Evolutionary conservation across 2,113 vertebrate genomes (phyloP).

Genomic region (Vulpes vulpes): DNA sequence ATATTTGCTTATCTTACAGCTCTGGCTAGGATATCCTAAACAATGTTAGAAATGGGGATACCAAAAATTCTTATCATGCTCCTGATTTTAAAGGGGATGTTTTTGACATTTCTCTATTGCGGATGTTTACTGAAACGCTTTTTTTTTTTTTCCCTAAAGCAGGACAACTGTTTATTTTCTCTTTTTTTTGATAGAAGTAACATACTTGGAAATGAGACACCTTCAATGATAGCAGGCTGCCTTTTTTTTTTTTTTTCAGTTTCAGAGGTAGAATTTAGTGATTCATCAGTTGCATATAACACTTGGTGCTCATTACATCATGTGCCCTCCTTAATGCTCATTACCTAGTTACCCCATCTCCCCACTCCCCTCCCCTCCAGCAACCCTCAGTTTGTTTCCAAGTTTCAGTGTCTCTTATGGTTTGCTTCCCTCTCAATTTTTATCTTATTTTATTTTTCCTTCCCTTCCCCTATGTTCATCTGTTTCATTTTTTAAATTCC

Average conservation of each 20-base stretch:
- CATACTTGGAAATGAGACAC: conserved; percentile 19
- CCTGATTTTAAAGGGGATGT: neutral
- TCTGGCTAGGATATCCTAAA: neutral
- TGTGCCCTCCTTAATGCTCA: too few relatives aligned
- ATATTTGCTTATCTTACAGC: neutral
- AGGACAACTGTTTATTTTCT: neutral
- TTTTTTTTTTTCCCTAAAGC: neutral
- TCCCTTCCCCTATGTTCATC: neutral
- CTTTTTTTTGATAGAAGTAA: conserved; percentile 26
- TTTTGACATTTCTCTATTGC: neutral
- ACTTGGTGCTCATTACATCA: too few relatives aligned
- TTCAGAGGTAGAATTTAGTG: too few relatives aligned
- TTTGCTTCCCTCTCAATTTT: too few relatives aligned
- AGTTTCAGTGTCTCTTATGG: too few relatives aligned
- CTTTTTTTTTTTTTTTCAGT: neutral
- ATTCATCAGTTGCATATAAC: too few relatives aligned
- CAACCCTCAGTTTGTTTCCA: too few relatives aligned
- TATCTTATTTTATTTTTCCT: too few relatives aligned
- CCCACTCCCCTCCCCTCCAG: too few relatives aligned
- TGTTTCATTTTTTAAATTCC: too few relatives aligned
- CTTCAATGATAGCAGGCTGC: neutral
- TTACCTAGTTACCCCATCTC: too few relatives aligned
- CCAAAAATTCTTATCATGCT: neutral
- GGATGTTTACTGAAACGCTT: neutral
- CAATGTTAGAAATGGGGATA: neutral